phyloP scores from a whole-genome alignment of 2,797 vertebrate species.

The Sebastes jordani region DNA sequence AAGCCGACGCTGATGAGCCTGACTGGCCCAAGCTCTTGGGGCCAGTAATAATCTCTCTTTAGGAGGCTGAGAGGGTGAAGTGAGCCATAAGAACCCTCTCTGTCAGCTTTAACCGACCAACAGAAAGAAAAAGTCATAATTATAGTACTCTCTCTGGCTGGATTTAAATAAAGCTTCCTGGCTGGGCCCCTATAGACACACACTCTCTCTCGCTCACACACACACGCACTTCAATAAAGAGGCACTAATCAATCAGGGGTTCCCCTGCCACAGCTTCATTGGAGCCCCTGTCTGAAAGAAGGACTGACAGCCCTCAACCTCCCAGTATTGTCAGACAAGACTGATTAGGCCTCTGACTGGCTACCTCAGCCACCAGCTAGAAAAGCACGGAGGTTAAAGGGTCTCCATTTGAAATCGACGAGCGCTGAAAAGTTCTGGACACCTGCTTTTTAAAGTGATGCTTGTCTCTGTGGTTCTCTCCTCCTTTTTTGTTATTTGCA shows the following conservation, averaged over 20 bases:
- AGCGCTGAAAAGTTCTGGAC: slow-evolving; percentile 83
- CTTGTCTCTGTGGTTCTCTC: slow-evolving; percentile 72
- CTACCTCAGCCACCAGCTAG: slow-evolving; percentile 80
- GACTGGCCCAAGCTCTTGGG: slow-evolving; percentile 63
- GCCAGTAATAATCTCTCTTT: slow-evolving; percentile 80
- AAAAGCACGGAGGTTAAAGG: slow-evolving; percentile 81
- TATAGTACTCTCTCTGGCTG: slow-evolving; percentile 76
- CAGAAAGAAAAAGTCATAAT: slow-evolving; percentile 84
- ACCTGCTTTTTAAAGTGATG: slow-evolving; percentile 86
- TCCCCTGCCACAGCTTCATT: slow-evolving; percentile 77
- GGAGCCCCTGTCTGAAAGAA: slow-evolving; percentile 77
- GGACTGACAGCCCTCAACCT: slow-evolving; percentile 84
- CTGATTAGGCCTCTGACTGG: slow-evolving; percentile 82
- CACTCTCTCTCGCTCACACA: slow-evolving; percentile 38
- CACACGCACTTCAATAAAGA: slow-evolving; percentile 77
- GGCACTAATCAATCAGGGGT: slow-evolving; percentile 84
- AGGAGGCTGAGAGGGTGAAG: slow-evolving; percentile 77
- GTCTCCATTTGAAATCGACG: slow-evolving; percentile 79
- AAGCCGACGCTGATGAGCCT: slow-evolving; percentile 70
- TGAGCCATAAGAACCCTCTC: slow-evolving; percentile 81
- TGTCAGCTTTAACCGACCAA: slow-evolving; percentile 77
- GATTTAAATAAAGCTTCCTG: slow-evolving; percentile 79
- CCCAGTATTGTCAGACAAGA: slow-evolving; percentile 79
- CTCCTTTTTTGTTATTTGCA: slow-evolving; percentile 76
- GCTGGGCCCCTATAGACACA: slow-evolving; percentile 65